A percentile compares a stretch with the other conserved stretches of the same genome.
These are phyloP conservation scores for Tetheella fluctuosa DNA, from an alignment of 2,888 invertebrate genomes.

Conservation along the genomic window DNA sequence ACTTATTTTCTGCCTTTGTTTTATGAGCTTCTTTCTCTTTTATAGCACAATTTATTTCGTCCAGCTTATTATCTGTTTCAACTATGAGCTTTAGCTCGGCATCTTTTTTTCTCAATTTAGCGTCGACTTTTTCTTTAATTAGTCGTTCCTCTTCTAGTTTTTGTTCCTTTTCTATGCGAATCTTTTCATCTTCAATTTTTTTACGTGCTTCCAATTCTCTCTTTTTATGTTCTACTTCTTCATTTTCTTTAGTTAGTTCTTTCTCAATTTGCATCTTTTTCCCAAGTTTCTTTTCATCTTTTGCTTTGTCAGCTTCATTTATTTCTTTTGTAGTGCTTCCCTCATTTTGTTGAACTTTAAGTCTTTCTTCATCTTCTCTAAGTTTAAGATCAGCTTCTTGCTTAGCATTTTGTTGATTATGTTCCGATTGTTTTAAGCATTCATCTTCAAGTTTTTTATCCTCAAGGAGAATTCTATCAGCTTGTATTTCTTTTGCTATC, in stretches of 20 bases:
- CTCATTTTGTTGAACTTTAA: not conserved
- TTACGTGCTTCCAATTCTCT: too few relatives aligned
- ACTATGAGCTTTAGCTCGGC: not conserved
- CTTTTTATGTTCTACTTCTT: not conserved
- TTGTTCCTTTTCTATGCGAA: not conserved
- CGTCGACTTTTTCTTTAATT: slow-evolving; percentile 13
- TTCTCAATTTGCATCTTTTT: slow-evolving; percentile 2
- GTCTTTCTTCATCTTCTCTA: slow-evolving; percentile 18
- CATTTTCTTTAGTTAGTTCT: slow-evolving; percentile 8
- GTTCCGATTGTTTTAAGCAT: slow-evolving; percentile 22
- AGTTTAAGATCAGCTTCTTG: slow-evolving; percentile 21
- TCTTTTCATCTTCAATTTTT: not conserved
- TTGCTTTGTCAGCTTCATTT: slow-evolving; percentile 24
- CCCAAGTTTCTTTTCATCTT: slow-evolving; percentile 17
- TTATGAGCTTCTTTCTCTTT: not conserved
- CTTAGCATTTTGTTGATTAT: slow-evolving; percentile 21
- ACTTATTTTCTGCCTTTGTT: too few relatives aligned
- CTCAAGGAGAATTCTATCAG: not conserved
- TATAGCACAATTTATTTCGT: not conserved
- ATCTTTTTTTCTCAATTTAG: slow-evolving; percentile 8
- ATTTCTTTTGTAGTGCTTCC: slow-evolving; percentile 20
- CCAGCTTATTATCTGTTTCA: not conserved
- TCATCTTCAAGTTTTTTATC: not conserved
- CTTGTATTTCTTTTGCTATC: slow-evolving; percentile 17
- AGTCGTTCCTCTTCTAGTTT: not conserved